Conservation (phyloP, 2,113 vertebrate genomes). For the Tragelaphus scriptus region DNA sequence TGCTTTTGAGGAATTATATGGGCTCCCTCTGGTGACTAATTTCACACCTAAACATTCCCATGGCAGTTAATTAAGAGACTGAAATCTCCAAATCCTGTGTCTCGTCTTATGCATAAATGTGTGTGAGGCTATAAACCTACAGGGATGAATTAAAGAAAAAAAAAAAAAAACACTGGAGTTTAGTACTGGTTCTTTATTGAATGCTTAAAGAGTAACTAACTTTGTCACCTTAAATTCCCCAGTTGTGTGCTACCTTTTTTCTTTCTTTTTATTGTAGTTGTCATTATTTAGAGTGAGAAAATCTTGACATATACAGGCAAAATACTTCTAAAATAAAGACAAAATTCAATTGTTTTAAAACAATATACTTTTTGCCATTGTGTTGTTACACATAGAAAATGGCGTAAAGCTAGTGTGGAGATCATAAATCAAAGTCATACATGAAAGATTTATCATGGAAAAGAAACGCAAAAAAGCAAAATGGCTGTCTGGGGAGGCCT, state of each 20-base stretch:
- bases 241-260: not conserved
- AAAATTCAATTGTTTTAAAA: not conserved
- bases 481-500: no score
- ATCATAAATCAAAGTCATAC: not conserved
- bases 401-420: not conserved
- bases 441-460: not conserved
- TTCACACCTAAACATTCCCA: slow-evolving; percentile 78
- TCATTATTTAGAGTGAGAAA: not conserved
- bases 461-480: no score
- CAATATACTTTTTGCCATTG: not conserved
- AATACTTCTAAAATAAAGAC: not conserved
- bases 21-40: slow-evolving; percentile 83
- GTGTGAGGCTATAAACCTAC: not conserved
- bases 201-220: not conserved
- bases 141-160: not conserved
- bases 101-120: not conserved
- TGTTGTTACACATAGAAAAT: not conserved
- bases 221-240: not conserved
- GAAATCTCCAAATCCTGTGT: not conserved
- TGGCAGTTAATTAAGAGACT: slow-evolving; percentile 62
- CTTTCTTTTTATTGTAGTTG: not conserved
- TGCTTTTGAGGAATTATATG: slow-evolving; percentile 76
- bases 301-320: not conserved
- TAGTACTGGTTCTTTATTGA: not conserved
- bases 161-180: not conserved